phyloP scores from a whole-genome alignment of 2,113 vertebrate genomes.

The Myiopsitta monachus region DNA sequence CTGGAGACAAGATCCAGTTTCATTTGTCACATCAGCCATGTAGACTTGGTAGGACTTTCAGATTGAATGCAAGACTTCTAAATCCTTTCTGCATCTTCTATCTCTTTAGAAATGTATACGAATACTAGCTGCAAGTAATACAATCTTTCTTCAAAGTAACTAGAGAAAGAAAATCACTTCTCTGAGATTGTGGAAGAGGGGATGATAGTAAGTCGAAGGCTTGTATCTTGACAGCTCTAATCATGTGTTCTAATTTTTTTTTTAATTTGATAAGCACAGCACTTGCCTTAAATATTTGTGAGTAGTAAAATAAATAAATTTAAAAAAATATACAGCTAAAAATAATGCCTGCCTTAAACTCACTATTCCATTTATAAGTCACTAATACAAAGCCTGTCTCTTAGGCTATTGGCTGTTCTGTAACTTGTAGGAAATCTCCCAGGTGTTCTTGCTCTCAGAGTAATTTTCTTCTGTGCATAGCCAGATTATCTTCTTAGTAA shows the following conservation, averaged over 20 bases:
- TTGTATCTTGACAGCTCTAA: neutral
- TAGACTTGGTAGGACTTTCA: neutral
- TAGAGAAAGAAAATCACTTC: neutral
- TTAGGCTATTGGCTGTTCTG: neutral
- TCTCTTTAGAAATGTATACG: neutral
- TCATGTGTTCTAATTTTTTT: neutral
- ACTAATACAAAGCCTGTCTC: neutral
- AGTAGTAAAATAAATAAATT: neutral
- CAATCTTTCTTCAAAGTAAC: neutral
- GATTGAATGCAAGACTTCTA: neutral
- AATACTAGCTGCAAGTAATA: neutral
- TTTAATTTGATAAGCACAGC: neutral
- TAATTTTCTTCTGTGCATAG: neutral
- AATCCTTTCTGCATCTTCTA: neutral
- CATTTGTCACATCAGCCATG: neutral
- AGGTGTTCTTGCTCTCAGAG: neutral
- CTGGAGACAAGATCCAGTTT: neutral
- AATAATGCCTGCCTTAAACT: neutral
- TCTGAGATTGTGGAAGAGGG: neutral
- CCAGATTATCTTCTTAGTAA: neutral
- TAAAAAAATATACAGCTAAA: neutral
- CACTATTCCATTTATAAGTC: neutral
- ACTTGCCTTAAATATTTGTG: neutral
- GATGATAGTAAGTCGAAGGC: neutral
- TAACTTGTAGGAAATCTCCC: neutral